These are phyloP conservation scores for Pachliopta kotzebuea DNA, from an alignment of 2,888 invertebrate species.

Conservation along the genomic window DNA sequence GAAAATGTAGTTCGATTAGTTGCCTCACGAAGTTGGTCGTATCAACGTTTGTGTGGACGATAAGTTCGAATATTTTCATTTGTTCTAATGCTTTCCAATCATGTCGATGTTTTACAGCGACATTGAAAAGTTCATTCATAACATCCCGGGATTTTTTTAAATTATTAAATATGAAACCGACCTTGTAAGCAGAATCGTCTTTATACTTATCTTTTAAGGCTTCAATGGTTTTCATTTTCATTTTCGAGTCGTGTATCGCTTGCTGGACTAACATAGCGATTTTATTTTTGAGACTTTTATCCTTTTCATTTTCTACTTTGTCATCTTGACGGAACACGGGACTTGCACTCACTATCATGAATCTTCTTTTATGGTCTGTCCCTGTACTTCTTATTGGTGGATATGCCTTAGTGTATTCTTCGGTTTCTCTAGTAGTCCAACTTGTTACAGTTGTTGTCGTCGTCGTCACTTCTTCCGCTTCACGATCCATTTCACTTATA, in stretches of 20 bases:
- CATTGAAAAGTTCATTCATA: conserved; percentile 62
- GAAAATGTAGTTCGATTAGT: conserved; percentile 57
- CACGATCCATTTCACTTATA: conserved; percentile 31
- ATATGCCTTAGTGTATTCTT: conserved; percentile 1
- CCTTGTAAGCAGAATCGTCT: conserved; percentile 48
- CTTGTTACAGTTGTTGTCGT: background rate
- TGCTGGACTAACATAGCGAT: conserved; percentile 56
- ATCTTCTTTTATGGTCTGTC: conserved; percentile 17
- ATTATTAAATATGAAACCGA: conserved; percentile 61
- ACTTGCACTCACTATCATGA: conserved; percentile 15
- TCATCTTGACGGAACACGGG: conserved; percentile 19
- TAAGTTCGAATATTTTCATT: conserved; percentile 64
- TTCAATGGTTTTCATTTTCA: conserved; percentile 48
- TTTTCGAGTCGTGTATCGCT: conserved; percentile 55
- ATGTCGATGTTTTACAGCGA: conserved; percentile 61
- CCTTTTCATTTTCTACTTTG: conserved; percentile 43
- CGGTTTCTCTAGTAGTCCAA: background rate
- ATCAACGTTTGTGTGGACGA: conserved; percentile 67
- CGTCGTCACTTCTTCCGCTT: conserved; percentile 8
- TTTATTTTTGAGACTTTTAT: conserved; percentile 54
- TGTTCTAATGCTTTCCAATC: conserved; percentile 66
- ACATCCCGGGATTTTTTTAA: conserved; percentile 60
- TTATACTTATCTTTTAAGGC: conserved; percentile 44
- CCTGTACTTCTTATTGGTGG: conserved; percentile 4
- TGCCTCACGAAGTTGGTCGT: conserved; percentile 60